Evolutionary conservation across 2,888 invertebrate genomes (phyloP), one percentile per base, ranked within the genome.

Genomic region (Drosophila atroscutellata): DNA sequence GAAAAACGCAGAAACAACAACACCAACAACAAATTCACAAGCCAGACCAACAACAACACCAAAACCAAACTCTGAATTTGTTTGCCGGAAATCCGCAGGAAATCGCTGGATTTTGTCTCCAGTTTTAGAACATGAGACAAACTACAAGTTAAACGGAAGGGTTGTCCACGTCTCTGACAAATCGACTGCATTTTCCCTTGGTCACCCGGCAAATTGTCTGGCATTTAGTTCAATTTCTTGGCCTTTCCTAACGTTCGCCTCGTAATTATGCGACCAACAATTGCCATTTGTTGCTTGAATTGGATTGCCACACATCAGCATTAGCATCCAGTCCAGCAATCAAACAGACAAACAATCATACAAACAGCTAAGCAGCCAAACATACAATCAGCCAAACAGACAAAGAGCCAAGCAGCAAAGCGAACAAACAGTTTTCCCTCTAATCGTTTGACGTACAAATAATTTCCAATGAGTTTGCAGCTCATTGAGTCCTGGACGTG

Each of bases 381-480:
- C 54, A 54, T 28, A 45, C 47, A 39, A 36, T 24, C 37, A 57
- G 15, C 26, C 55, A 63, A 36, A 24, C 47, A 54, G 34, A 45
- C 52, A 39, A 32, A 30, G 26, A 57, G 15, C 26, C 55, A 63
- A 36, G 24, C 47, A 54, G 34, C 36, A 32, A 32, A 18, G 28
- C 30, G 37, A 64, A 66, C 72, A 61, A 49, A 70, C 77, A 72
- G 59, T 68, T 72, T 61, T 52, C 45, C 57, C 67, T 74, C 78
- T 83, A 83, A 83, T 86, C 83, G 83, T 74, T 86, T 86, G 86
- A 89, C 90, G 90, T 86, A 79, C 84, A 81, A 86, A 86, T 86
- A 90, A 86, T 90, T 86, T 86, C 72, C 89, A 86, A 86, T 86
- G 89, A 90, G 81, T 88, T 86, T 86, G 81, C 90, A 86, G 86